phyloP scores from a whole-genome alignment of 2,113 vertebrate genomes.

The Poeciliopsis turrubarensis region DNA sequence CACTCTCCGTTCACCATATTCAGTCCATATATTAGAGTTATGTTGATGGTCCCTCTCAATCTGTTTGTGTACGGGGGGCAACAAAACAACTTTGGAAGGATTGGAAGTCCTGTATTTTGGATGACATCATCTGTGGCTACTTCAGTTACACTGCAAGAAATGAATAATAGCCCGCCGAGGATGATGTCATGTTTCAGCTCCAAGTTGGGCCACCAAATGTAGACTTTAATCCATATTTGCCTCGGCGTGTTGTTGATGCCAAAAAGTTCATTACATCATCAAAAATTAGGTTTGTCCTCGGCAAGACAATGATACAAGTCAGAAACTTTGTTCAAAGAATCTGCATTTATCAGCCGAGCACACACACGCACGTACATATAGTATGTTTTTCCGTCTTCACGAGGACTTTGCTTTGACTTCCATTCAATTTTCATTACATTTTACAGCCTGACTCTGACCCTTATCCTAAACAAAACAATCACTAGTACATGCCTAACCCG shows the following conservation, averaged over 20 bases:
- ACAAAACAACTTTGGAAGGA: constrained; percentile 69
- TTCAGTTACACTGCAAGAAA: constrained; percentile 72
- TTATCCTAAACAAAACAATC: too few relatives aligned
- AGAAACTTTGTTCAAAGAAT: constrained; percentile 14
- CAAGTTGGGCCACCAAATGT: constrained; percentile 56
- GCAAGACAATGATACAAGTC: constrained; percentile 25
- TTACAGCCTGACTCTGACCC: too few relatives aligned
- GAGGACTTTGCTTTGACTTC: too few relatives aligned
- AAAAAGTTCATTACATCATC: constrained; percentile 58
- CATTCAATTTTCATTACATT: background rate
- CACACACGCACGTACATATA: background rate
- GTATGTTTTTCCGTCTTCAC: too few relatives aligned
- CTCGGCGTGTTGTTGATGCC: constrained; percentile 55
- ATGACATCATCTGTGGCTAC: constrained; percentile 73
- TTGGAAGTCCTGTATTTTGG: constrained; percentile 68
- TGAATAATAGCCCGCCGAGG: constrained; percentile 59
- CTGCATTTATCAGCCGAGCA: background rate
- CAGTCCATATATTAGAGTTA: constrained; percentile 73
- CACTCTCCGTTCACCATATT: constrained; percentile 52
- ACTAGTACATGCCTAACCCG: too few relatives aligned
- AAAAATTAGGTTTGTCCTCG: constrained; percentile 22
- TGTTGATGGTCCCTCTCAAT: constrained; percentile 50
- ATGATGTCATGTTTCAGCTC: constrained; percentile 71
- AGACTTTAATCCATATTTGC: constrained; percentile 65
- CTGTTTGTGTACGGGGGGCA: constrained; percentile 47